Evolutionary conservation across 2,797 vertebrate genomes (phyloP).

Genomic region (Aldrovandia affinis): DNA sequence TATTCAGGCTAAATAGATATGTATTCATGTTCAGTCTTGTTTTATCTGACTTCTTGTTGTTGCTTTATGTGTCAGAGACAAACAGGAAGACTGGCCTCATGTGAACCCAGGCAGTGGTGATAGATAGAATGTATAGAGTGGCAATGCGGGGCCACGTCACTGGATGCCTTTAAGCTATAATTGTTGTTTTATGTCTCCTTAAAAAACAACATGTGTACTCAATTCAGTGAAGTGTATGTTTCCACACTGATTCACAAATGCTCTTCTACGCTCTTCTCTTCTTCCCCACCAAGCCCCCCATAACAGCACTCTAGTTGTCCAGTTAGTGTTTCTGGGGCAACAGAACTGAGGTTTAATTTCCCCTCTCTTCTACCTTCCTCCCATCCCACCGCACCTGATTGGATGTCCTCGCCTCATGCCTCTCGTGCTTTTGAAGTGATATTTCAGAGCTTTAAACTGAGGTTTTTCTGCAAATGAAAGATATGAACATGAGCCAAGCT

Average conservation of each 20-base stretch:
- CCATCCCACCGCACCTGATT: not conserved
- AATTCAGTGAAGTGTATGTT: conserved; percentile 2
- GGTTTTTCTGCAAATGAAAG: not conserved
- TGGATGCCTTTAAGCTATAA: not conserved
- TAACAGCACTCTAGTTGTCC: not conserved
- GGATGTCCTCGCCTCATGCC: not conserved
- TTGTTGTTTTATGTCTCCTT: not conserved
- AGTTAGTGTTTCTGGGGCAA: not conserved
- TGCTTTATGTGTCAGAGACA: too few species aligned
- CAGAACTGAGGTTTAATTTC: not conserved
- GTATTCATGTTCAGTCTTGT: too few species aligned
- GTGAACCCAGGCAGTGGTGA: too few species aligned
- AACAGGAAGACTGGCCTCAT: too few species aligned
- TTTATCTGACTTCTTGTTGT: too few species aligned
- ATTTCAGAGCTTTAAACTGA: not conserved
- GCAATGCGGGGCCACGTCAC: too few species aligned
- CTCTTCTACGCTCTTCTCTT: not conserved
- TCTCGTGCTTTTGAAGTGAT: not conserved
- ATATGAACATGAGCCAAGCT: not conserved
- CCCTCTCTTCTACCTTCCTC: not conserved
- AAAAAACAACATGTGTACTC: not conserved
- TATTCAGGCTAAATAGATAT: too few species aligned
- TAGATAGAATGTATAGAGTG: too few species aligned
- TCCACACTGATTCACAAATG: not conserved
- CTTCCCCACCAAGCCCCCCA: not conserved